Evolutionary conservation across 2,888 invertebrate genomes (phyloP).

Genomic region (Cotesia congregata): DNA sequence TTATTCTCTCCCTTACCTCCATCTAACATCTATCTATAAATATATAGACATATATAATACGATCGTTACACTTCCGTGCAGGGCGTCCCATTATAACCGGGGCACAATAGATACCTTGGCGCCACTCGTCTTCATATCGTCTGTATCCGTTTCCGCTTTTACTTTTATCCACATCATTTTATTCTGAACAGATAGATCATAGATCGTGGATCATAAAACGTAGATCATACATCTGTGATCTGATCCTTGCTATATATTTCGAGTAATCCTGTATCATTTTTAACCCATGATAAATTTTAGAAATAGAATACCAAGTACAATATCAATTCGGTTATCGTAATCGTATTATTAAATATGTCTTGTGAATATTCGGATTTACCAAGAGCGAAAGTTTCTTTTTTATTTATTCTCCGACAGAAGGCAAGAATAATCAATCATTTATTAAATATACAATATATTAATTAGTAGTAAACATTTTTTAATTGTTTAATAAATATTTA

Average conservation of each 20-base stretch:
- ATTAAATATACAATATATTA: no score
- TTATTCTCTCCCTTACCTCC: conserved; percentile 52
- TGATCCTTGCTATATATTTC: conserved; percentile 17
- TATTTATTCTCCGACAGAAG: no score
- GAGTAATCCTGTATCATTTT: conserved; percentile 19
- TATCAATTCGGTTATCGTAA: background rate
- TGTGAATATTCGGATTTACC: no score
- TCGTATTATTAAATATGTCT: background rate
- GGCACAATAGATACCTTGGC: conserved; percentile 55
- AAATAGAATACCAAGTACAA: conserved; percentile 9
- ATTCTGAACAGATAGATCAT: conserved; percentile 13
- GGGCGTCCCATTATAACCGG: conserved; percentile 55
- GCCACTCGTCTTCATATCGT: conserved; percentile 37
- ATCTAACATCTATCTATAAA: background rate
- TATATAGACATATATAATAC: conserved; percentile 5
- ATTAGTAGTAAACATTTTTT: no score
- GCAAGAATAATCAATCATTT: no score
- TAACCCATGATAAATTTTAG: conserved; percentile 1
- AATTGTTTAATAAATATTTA: no score
- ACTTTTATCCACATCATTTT: conserved; percentile 34
- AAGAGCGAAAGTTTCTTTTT: no score
- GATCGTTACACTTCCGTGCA: conserved; percentile 55
- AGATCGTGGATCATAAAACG: background rate
- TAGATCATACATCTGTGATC: conserved; percentile 19
- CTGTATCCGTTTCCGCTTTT: conserved; percentile 33